A percentile compares a stretch with the other conserved stretches of the same genome.
phyloP scores from a whole-genome alignment of 2,113 vertebrate species.

The Bufo gargarizans region DNA sequence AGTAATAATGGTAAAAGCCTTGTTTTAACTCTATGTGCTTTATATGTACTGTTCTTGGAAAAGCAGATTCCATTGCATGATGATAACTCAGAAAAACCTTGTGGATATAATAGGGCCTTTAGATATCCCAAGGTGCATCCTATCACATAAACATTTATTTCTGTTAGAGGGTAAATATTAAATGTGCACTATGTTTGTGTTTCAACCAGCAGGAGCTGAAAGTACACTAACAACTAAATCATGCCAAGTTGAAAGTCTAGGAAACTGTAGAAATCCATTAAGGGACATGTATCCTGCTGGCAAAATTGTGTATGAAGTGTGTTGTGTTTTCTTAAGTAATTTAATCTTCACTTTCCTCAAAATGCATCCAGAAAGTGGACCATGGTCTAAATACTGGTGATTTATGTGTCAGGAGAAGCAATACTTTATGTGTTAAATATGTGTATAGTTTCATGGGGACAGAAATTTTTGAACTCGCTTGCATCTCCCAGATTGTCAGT shows the following conservation, averaged over 20 bases:
- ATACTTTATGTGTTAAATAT: neutral
- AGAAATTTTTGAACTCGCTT: neutral
- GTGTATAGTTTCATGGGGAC: neutral
- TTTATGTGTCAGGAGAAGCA: neutral
- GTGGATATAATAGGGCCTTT: neutral
- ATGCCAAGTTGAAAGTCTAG: neutral
- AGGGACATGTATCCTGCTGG: conserved; percentile 33
- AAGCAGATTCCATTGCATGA: neutral
- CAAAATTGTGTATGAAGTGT: conserved; percentile 30
- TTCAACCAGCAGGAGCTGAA: conserved; percentile 2
- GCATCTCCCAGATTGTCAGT: neutral
- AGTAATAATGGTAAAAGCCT: neutral
- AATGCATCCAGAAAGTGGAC: conserved; percentile 12
- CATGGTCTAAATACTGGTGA: neutral
- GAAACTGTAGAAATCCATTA: conserved; percentile 30
- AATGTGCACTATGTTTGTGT: neutral
- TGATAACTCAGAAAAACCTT: neutral
- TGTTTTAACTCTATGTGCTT: neutral
- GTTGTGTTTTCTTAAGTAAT: conserved; percentile 36
- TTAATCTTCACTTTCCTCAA: conserved; percentile 28
- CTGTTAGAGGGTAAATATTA: neutral
- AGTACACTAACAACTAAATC: conserved; percentile 10
- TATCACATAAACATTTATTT: neutral
- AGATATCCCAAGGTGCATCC: neutral
- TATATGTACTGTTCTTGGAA: neutral